Conservation (phyloP, 2,888 invertebrate species). For the Thecocarcelia acutangulata region DNA sequence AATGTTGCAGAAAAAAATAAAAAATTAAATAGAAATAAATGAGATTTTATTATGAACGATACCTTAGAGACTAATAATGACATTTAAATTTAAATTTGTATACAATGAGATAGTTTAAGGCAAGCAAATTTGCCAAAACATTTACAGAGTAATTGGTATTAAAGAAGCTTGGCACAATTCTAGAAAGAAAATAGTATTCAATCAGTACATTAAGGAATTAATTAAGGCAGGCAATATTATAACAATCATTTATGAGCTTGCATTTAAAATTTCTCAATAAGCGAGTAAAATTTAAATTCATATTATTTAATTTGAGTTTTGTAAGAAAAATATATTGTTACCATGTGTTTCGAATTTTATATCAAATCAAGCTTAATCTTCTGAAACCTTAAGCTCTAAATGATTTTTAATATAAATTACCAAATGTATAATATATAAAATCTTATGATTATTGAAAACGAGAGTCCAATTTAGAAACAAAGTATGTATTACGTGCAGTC, state of each 20-base stretch:
- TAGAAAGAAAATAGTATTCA: too few relatives aligned
- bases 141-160: slow-evolving; percentile 26
- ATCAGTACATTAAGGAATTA: too few relatives aligned
- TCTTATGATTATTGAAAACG: background rate
- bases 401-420: too few relatives aligned
- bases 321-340: background rate
- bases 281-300: too few relatives aligned
- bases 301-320: background rate
- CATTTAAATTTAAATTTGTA: slow-evolving; percentile 62
- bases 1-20: slow-evolving; percentile 40
- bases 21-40: slow-evolving; percentile 50
- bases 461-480: background rate
- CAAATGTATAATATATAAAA: slow-evolving; percentile 35
- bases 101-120: slow-evolving; percentile 35
- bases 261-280: too few relatives aligned
- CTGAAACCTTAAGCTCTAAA: too few relatives aligned
- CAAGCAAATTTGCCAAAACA: background rate
- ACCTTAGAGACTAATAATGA: slow-evolving; percentile 68
- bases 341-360: background rate
- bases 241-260: too few relatives aligned
- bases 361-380: background rate
- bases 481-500: background rate
- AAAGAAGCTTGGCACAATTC: background rate
- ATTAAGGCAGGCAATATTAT: too few relatives aligned
- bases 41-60: slow-evolving; percentile 51